Percentiles rank a stretch among this genome's conserved stretches.
phyloP scores from a whole-genome alignment of 2,797 vertebrate species.

The Taenioides sp. region DNA sequence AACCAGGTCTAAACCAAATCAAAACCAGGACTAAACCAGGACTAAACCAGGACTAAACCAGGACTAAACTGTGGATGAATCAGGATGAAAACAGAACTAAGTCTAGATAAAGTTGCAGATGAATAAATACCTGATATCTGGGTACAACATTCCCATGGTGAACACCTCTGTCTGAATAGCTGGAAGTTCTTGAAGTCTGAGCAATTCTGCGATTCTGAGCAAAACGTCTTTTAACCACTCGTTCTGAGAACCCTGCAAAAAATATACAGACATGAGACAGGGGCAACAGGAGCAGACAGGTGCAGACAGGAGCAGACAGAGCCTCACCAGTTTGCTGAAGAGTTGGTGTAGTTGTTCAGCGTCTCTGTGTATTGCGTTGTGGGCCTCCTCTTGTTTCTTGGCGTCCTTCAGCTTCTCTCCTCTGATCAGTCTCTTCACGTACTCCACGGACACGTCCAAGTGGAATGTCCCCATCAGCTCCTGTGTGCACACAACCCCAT shows the following conservation, averaged over 20 bases:
- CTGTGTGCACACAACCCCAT: constrained; percentile 60
- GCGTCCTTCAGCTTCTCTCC: constrained; percentile 75
- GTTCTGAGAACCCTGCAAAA: constrained; percentile 56
- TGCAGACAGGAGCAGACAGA: neutral
- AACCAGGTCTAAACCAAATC: too few species aligned
- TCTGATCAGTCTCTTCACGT: constrained; percentile 83
- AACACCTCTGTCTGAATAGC: constrained; percentile 59
- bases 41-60: too few species aligned
- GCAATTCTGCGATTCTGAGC: constrained; percentile 55
- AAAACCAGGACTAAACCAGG: too few species aligned
- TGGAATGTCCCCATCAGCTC: constrained; percentile 79
- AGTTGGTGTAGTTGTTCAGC: constrained; percentile 69
- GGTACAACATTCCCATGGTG: constrained; percentile 30
- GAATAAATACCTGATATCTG: constrained; percentile 61
- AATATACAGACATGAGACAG: neutral
- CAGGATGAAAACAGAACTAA: neutral
- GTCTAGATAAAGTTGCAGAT: neutral
- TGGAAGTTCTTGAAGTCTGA: constrained; percentile 63
- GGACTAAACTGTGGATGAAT: neutral
- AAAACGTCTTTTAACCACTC: constrained; percentile 58
- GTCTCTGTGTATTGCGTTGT: constrained; percentile 56
- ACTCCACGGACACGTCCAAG: constrained; percentile 79
- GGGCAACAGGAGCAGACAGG: neutral
- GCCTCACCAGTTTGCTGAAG: constrained; percentile 76
- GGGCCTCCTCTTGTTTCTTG: constrained; percentile 73